Evolutionary conservation across 2,797 vertebrate genomes (phyloP).

Genomic region (Ceryle rudis): DNA sequence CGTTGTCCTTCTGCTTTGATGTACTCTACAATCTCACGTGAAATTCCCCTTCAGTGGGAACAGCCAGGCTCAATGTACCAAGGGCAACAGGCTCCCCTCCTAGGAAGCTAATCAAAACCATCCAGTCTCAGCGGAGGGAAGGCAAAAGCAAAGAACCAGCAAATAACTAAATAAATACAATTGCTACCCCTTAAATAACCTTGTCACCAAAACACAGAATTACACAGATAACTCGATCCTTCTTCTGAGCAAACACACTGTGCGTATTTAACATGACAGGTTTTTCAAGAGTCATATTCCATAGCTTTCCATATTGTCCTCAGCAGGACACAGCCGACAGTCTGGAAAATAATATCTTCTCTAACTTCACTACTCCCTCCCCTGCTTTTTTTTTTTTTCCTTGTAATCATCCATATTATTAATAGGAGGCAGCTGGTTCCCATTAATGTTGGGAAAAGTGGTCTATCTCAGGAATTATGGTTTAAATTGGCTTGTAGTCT

Average conservation of each 20-base stretch:
- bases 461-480: constrained; percentile 86
- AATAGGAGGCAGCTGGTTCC: constrained; percentile 87
- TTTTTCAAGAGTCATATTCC: constrained; percentile 54
- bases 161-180: constrained; percentile 42
- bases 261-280: constrained; percentile 16
- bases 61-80: neutral
- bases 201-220: constrained; percentile 16
- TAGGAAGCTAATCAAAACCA: constrained; percentile 52
- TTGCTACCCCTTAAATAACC: constrained; percentile 9
- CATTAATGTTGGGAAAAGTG: constrained; percentile 79
- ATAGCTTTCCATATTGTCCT: constrained; percentile 36
- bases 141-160: neutral
- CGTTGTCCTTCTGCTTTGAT: constrained; percentile 28
- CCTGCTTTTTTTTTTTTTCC: neutral
- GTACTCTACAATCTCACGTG: neutral
- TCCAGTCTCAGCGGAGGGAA: neutral
- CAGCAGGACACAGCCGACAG: constrained; percentile 53
- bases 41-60: constrained; percentile 20
- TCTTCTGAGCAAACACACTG: neutral
- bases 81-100: constrained; percentile 1
- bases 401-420: constrained; percentile 78
- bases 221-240: constrained; percentile 20
- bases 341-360: constrained; percentile 68
- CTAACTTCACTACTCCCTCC: constrained; percentile 37
- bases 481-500: constrained; percentile 85